Conservation (phyloP, 2,888 invertebrate genomes). For the Pelosia muscerda region DNA sequence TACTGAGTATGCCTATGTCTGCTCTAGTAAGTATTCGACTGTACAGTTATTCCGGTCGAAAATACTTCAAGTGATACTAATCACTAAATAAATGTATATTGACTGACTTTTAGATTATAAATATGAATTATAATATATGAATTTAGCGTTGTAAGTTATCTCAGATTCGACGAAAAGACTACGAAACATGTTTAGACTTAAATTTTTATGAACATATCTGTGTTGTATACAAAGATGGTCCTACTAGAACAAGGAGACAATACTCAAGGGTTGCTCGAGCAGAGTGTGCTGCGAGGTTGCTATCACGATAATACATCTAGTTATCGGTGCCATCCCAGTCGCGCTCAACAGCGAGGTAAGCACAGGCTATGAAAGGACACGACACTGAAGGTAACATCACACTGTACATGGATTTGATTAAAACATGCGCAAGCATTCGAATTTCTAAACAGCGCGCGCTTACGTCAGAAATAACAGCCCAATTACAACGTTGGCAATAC, state of each 20-base stretch:
- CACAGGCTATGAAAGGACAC: conserved; percentile 21
- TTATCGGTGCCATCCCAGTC: conserved; percentile 11
- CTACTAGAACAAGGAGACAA: conserved; percentile 81
- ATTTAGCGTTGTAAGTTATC: conserved; percentile 82
- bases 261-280: conserved; percentile 69
- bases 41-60: conserved; percentile 68
- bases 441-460: conserved; percentile 22
- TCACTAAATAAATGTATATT: conserved; percentile 79
- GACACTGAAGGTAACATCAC: conserved; percentile 41
- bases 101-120: conserved; percentile 83
- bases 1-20: conserved; percentile 53
- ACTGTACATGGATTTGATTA: conserved; percentile 37
- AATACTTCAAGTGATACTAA: conserved; percentile 75
- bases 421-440: conserved; percentile 22
- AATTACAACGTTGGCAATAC: neutral
- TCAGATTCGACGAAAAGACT: conserved; percentile 86
- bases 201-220: conserved; percentile 85
- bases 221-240: conserved; percentile 78
- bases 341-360: conserved; percentile 7
- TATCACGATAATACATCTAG: neutral
- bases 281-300: conserved; percentile 32
- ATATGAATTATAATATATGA: conserved; percentile 76
- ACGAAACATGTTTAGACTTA: conserved; percentile 81
- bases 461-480: conserved; percentile 17
- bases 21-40: conserved; percentile 61